Evolutionary conservation across 2,888 invertebrate genomes (phyloP), one percentile per base, ranked within the genome.

Genomic region (Willowsia nigromaculata): DNA sequence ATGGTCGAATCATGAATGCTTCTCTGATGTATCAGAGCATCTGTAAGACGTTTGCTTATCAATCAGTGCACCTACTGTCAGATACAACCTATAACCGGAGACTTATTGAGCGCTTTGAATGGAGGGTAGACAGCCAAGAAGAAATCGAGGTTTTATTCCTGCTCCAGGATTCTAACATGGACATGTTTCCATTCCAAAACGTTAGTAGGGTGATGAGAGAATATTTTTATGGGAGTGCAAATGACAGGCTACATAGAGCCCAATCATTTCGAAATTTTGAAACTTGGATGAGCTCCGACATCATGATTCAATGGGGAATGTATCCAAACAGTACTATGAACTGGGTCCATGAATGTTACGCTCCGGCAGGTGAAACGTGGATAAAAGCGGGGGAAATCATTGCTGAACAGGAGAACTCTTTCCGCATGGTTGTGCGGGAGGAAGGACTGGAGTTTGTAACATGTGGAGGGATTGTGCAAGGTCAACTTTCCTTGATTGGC

Each of bases 401-500:
- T 43, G 40, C 43, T 18, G 40, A 22, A 15, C 18, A 56, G 1
- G 11, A 59, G 3, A 59, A 81, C 25, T 33, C 40, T 0, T 2
- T 9, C 15, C 59, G 15, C 7, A 7, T 62, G 62, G 43, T n/a
- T 13, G 18, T 81, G 7, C 7, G 18, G 5, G 81, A 81, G 22
- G 62, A 81, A 4, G 62, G 81, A 9, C 33, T 81, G 9, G 62
- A 62, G 15, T 81, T 81, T 25, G 1, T 81, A 1, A 81, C 81
- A 22, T 81, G 81, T 81, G 81, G 81, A 1, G 81, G 81, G 0
- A 37, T 81, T 3, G n/a, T 7, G 1, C 37, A 62, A 13, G 81
- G 81, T 6, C 9, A 3, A 13, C 81, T 81, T n/a, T 81, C 81
- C 0, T 22, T 81, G 7, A 81, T 81, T 62, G 81, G 81, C 0